phyloP scores from a whole-genome alignment of 2,888 invertebrate species.

The Phragmatobia fuliginosa region DNA sequence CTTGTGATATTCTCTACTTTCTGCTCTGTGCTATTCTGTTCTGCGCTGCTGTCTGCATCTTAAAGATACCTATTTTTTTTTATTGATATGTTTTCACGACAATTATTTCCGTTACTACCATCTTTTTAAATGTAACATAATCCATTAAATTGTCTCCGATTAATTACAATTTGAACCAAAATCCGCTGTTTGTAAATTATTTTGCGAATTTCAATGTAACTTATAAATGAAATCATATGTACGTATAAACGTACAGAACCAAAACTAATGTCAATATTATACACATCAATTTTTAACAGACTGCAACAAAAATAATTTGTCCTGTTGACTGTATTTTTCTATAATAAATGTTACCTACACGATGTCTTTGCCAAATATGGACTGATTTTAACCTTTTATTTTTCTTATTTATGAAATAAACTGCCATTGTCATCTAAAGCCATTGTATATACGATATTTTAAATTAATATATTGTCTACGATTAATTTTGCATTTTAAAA shows the following conservation, averaged over 20 bases:
- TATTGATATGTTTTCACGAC: background rate
- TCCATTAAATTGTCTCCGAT: background rate
- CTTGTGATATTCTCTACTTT: background rate
- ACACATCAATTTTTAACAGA: background rate
- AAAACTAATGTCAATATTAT: background rate
- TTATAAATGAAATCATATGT: background rate
- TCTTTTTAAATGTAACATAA: background rate
- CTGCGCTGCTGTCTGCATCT: background rate
- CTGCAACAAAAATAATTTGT: background rate
- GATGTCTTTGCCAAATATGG: background rate
- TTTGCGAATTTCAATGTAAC: background rate
- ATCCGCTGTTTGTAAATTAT: no score
- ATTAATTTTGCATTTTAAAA: background rate
- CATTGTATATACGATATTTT: background rate
- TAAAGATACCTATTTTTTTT: background rate
- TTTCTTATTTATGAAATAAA: background rate
- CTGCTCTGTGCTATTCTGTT: background rate
- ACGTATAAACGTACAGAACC: background rate
- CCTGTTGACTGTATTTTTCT: background rate
- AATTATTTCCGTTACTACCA: background rate
- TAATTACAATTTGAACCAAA: background rate
- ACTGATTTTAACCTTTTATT: background rate
- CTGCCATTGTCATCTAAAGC: background rate
- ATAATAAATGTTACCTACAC: background rate
- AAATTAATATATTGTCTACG: background rate